Evolutionary conservation across 2,797 vertebrate genomes (phyloP).

Genomic region (Hypotaenidia philippensis): DNA sequence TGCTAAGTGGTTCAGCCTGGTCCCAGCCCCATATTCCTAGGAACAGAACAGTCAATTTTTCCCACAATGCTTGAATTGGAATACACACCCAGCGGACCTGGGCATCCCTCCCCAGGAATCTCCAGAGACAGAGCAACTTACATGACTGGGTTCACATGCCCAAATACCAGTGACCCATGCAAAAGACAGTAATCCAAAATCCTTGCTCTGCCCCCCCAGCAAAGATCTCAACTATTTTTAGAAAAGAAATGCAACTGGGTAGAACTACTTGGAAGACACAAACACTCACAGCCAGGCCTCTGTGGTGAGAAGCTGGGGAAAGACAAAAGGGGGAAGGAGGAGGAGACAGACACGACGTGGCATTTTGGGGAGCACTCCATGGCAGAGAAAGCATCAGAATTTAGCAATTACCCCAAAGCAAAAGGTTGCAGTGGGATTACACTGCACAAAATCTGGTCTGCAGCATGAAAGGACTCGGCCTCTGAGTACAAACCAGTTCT

Average conservation of each 20-base stretch:
- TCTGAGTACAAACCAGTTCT: neutral
- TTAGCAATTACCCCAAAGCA: neutral
- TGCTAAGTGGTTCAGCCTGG: neutral
- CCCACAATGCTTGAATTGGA: neutral
- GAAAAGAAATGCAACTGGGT: neutral
- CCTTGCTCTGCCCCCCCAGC: neutral
- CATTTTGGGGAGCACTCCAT: neutral
- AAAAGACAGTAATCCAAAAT: neutral
- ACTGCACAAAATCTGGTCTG: neutral
- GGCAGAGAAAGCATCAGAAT: neutral
- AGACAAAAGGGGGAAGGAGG: neutral
- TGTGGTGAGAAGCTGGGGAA: neutral
- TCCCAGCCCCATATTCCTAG: neutral
- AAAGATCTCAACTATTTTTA: conserved; percentile 18
- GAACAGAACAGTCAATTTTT: neutral
- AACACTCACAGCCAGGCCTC: neutral
- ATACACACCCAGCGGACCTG: neutral
- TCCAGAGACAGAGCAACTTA: neutral
- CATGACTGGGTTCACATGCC: neutral
- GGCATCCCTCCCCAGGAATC: neutral
- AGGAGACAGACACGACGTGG: neutral
- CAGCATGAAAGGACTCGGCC: neutral
- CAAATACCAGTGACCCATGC: neutral
- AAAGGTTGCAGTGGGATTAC: neutral
- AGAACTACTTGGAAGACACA: neutral